Evolutionary conservation across 2,797 vertebrate genomes (phyloP).

Genomic region (Carduelis carduelis): DNA sequence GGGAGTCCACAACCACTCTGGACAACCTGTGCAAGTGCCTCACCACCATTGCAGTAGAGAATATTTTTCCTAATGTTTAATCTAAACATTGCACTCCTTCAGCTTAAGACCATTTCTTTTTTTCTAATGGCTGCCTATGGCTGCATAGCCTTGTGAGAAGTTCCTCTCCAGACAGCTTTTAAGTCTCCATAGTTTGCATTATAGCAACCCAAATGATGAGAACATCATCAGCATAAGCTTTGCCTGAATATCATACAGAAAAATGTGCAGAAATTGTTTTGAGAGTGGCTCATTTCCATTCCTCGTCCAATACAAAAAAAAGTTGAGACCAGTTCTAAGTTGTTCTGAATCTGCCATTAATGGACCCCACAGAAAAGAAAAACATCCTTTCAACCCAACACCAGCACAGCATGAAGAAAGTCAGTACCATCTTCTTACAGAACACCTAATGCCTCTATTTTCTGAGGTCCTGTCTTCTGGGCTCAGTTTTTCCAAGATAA

Average conservation of each 20-base stretch:
- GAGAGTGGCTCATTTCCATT: not conserved
- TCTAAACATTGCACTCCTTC: not conserved
- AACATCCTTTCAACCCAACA: not conserved
- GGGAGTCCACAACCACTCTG: not conserved
- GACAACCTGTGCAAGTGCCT: not conserved
- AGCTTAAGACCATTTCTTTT: not conserved
- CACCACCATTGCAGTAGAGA: not conserved
- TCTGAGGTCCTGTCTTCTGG: not conserved
- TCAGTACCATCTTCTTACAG: not conserved
- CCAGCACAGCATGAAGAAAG: not conserved
- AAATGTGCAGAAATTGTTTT: not conserved
- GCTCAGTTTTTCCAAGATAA: not conserved
- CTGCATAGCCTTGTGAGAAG: not conserved
- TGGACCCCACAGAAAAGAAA: not conserved
- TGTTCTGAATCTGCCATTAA: not conserved
- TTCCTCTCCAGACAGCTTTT: not conserved
- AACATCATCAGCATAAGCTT: not conserved
- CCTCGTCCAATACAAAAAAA: not conserved
- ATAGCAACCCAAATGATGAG: not conserved
- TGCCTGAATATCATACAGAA: not conserved
- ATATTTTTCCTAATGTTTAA: not conserved
- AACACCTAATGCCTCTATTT: rapidly evolving
- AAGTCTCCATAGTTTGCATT: not conserved
- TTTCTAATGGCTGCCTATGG: not conserved
- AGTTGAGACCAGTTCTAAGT: not conserved